Evolutionary conservation across 2,888 invertebrate genomes (phyloP), one percentile per base, ranked within the genome.

Genomic region (Pilophorus perplexus): DNA sequence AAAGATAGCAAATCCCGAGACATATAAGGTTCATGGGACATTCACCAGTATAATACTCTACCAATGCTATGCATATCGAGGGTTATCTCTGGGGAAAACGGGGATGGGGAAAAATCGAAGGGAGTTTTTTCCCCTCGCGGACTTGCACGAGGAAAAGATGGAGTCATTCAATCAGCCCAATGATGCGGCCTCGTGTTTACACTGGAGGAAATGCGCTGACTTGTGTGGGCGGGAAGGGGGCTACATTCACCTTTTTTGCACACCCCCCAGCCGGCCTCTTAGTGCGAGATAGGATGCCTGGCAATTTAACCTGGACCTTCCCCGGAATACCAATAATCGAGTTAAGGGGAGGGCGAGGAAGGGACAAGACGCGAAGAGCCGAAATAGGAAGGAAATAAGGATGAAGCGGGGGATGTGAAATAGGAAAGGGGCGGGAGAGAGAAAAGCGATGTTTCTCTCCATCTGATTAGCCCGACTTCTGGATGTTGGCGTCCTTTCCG

Each of bases 241-340:
- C 12, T 33, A 33, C 33, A 12, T 8, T 25, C 50, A 23, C 50
- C 27, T 52, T 52, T 27, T 18, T 14, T 18, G 14, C 52, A 28
- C 28, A 28, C 27, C 52, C 52, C 48, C 52, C 33, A 33, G 6
- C 12, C 12, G 6, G 33, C 6, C 28, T 52, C 3, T 16, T 52
- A 14, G 27, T 28, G 28, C 52, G 16, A 52, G 52, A 52, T 28
- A 14, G 52, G 52, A 52, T 52, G 52, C 52, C 55, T 55, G 55
- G 55, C 55, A 55, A 55, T 55, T 55, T 55, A 40, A 55, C 38
- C 55, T 40, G 55, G 23, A 55, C 55, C 33, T 40, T 25, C 22
- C 20, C 37, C 14, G 38, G 55, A 55, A 55, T 55, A 55, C 55
- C 55, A 55, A 55, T 55, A 55, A 55, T 55, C 55, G 38, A 38